Evolutionary conservation across 2,888 invertebrate species (phyloP).

Genomic region (Andrena minutula): DNA sequence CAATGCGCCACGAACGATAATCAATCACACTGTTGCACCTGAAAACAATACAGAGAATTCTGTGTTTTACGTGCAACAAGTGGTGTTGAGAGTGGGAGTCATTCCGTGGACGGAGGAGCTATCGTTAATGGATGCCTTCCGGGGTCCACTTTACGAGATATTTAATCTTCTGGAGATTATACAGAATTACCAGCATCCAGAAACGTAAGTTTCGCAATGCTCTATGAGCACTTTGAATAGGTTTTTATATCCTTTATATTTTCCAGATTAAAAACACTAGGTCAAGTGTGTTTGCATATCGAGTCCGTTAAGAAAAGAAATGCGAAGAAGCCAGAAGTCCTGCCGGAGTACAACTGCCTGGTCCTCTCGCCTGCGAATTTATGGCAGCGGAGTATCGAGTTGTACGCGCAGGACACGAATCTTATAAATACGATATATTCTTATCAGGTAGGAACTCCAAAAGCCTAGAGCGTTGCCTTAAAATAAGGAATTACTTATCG

Average conservation of each 20-base stretch:
- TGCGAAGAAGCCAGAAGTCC: slow-evolving; percentile 87
- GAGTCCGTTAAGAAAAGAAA: slow-evolving; percentile 90
- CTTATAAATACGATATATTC: slow-evolving; percentile 93
- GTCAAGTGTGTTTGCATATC: slow-evolving; percentile 94
- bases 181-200: slow-evolving; percentile 92
- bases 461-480: background rate
- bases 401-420: slow-evolving; percentile 92
- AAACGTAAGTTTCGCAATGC: slow-evolving; percentile 86
- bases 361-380: slow-evolving; percentile 97
- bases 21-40: slow-evolving; percentile 83
- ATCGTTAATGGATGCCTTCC: slow-evolving; percentile 95
- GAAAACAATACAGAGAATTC: slow-evolving; percentile 86
- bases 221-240: background rate
- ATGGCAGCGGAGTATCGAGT: slow-evolving; percentile 94
- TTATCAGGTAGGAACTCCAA: slow-evolving; percentile 89
- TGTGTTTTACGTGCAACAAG: slow-evolving; percentile 91
- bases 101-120: slow-evolving; percentile 95
- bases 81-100: slow-evolving; percentile 91
- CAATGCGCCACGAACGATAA: slow-evolving; percentile 92
- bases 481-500: background rate
- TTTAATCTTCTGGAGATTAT: slow-evolving; percentile 95
- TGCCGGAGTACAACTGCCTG: slow-evolving; percentile 97
- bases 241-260: background rate
- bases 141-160: slow-evolving; percentile 95
- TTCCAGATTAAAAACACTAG: slow-evolving; percentile 90